These are phyloP conservation scores for Camptogramma bilineatum DNA, from an alignment of 2,888 invertebrate genomes.

Conservation along the genomic window DNA sequence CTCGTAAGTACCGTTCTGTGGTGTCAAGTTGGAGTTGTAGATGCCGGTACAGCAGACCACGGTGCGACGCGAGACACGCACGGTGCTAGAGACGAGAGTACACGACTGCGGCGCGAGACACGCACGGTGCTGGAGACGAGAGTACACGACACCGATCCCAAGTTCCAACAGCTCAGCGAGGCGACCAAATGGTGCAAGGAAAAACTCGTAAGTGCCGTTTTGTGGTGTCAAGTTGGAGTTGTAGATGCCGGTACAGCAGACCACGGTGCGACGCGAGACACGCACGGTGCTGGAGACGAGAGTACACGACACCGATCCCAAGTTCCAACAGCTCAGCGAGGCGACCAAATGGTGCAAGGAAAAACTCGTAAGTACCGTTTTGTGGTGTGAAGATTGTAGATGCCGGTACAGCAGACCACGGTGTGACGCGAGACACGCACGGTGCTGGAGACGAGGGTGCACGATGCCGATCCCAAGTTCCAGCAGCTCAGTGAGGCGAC, in stretches of 20 bases:
- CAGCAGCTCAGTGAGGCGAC: slow-evolving; percentile 96
- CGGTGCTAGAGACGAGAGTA: slow-evolving; percentile 95
- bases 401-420: slow-evolving; percentile 95
- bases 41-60: slow-evolving; percentile 96
- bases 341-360: slow-evolving; percentile 98
- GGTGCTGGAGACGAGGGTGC: slow-evolving; percentile 95
- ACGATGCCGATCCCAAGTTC: slow-evolving; percentile 97
- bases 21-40: too few relatives aligned
- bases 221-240: too few relatives aligned
- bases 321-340: slow-evolving; percentile 96
- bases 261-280: slow-evolving; percentile 94
- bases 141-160: slow-evolving; percentile 97
- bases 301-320: slow-evolving; percentile 96
- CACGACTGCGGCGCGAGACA: too few relatives aligned
- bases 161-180: slow-evolving; percentile 96
- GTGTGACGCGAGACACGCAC: slow-evolving; percentile 94
- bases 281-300: slow-evolving; percentile 95
- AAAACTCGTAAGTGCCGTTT: slow-evolving; percentile 89
- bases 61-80: slow-evolving; percentile 93
- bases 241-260: slow-evolving; percentile 96
- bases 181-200: slow-evolving; percentile 98
- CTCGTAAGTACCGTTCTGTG: slow-evolving; percentile 83
- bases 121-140: too few relatives aligned
- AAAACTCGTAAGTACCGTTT: slow-evolving; percentile 87
- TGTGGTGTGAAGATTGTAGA: slow-evolving; percentile 55